Evolutionary conservation across 2,113 vertebrate species (phyloP).

Genomic region (Prunella fulvescens): DNA sequence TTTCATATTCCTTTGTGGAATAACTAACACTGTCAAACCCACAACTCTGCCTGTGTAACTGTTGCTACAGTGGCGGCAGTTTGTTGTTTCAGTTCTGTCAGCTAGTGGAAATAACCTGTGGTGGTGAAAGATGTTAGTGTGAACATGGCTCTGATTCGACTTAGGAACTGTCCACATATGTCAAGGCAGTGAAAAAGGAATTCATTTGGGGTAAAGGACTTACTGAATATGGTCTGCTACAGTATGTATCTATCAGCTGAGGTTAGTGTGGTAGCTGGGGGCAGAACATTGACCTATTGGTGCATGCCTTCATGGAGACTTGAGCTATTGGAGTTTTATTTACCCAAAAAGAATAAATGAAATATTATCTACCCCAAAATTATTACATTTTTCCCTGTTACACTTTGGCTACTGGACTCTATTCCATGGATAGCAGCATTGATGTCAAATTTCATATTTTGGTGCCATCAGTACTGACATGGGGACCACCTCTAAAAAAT

Average conservation of each 20-base stretch:
- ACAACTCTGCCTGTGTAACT: neutral
- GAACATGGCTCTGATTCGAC: neutral
- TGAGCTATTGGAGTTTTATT: neutral
- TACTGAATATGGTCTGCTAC: neutral
- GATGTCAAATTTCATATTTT: neutral
- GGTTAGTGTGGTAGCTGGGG: neutral
- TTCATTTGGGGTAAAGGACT: neutral
- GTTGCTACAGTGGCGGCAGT: fast-evolving
- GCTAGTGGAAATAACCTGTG: neutral
- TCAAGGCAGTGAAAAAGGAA: neutral
- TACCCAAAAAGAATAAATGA: neutral
- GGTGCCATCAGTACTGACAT: fast-evolving
- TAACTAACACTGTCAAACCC: fast-evolving
- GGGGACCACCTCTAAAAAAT: neutral
- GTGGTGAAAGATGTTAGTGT: neutral
- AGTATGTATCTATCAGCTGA: neutral
- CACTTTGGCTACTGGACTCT: neutral
- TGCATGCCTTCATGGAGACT: neutral
- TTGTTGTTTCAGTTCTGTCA: neutral
- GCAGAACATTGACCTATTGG: neutral
- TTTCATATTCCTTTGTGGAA: neutral
- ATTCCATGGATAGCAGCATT: neutral
- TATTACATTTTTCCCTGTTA: neutral
- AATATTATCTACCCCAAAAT: neutral
- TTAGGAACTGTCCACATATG: neutral